Conservation (phyloP, 1,140 invertebrate species). For the Helicoverpa armigera region DNA sequence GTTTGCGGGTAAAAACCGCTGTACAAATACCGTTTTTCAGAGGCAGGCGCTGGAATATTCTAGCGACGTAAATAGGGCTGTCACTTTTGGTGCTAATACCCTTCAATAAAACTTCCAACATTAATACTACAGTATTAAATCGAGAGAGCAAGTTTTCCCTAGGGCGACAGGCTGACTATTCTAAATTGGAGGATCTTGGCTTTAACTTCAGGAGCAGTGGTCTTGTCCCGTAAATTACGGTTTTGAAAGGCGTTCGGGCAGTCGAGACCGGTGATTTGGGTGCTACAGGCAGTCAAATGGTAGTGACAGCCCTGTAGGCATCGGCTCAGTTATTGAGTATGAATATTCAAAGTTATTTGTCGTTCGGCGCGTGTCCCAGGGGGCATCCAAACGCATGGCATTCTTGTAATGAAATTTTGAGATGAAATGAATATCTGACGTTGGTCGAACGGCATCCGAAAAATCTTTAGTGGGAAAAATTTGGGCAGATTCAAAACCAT, state of each 20-base stretch:
- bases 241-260: constrained; percentile 4
- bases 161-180: neutral
- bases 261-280: constrained; percentile 12
- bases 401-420: constrained; percentile 45
- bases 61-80: constrained; percentile 36
- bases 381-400: constrained; percentile 29
- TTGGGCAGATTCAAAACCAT: neutral
- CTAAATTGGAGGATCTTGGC: neutral
- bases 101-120: constrained; percentile 14
- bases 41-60: constrained; percentile 37
- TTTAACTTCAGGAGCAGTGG: constrained; percentile 4
- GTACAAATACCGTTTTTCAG: constrained; percentile 24
- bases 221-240: constrained; percentile 28
- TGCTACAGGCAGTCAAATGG: constrained; percentile 7
- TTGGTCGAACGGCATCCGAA: neutral
- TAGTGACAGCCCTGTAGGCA: neutral
- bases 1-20: constrained; percentile 14
- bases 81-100: constrained; percentile 14
- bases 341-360: constrained; percentile 47
- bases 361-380: constrained; percentile 4
- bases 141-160: constrained; percentile 19
- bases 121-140: constrained; percentile 21
- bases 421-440: constrained; percentile 23
- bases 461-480: neutral
- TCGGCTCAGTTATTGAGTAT: constrained; percentile 40